Evolutionary conservation across 1,140 invertebrate species (phyloP).

Genomic region (Armadillidium nasatum): DNA sequence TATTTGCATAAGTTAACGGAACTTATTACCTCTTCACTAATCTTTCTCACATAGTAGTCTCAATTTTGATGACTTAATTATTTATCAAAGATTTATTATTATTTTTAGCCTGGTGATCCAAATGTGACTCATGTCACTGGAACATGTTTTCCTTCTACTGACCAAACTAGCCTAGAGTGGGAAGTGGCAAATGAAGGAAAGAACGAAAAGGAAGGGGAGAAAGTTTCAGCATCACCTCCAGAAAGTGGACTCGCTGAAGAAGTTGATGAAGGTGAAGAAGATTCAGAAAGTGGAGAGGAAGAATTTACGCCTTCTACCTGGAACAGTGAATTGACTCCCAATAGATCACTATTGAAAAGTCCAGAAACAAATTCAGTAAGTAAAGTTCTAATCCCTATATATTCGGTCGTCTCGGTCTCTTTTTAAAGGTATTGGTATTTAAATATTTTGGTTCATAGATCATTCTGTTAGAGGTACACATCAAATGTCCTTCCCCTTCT

Average conservation of each 20-base stretch:
- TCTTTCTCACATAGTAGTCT: too few relatives aligned
- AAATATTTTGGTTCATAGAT: too few relatives aligned
- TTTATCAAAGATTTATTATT: too few relatives aligned
- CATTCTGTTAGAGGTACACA: too few relatives aligned
- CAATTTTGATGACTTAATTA: too few relatives aligned
- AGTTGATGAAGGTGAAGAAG: conserved; percentile 46
- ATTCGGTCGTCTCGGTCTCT: too few relatives aligned
- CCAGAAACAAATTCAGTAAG: conserved; percentile 54
- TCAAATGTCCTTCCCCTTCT: conserved; percentile 20
- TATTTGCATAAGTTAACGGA: too few relatives aligned
- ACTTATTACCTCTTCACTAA: too few relatives aligned
- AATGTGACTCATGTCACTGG: neutral
- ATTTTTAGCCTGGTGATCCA: neutral
- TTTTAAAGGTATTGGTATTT: too few relatives aligned
- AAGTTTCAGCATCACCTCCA: conserved; percentile 8
- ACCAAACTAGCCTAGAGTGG: neutral
- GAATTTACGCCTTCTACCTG: conserved; percentile 59
- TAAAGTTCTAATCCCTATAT: conserved; percentile 26
- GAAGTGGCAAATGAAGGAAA: conserved; percentile 42
- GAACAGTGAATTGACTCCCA: conserved; percentile 57
- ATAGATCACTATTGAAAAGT: conserved; percentile 55
- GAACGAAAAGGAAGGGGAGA: conserved; percentile 47
- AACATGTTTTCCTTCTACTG: neutral
- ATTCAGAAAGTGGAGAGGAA: conserved; percentile 49
- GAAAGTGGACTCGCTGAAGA: too few relatives aligned